Evolutionary conservation across 1,140 invertebrate species (phyloP), one percentile per base, ranked within the genome.

Genomic region (Pomacea maculata): DNA sequence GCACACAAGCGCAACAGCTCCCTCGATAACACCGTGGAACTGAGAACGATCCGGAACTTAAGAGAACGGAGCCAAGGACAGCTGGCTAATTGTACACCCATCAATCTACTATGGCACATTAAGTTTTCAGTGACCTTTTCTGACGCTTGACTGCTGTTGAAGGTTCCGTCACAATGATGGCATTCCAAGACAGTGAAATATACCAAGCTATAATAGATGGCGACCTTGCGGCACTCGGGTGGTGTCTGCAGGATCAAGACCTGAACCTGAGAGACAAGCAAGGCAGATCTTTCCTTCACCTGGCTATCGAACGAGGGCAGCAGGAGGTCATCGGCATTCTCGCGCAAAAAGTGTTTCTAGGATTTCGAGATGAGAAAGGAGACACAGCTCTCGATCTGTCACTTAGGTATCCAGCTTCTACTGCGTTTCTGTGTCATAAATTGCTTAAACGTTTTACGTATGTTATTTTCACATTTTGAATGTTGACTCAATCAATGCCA

Each of bases 351-450:
- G 78, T 84, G 57, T 82, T 86, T n/a, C 72, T 75, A 19, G 83
- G 73, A 19, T 76, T 84, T 68, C 72, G 82, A 54, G 83, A 87
- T 75, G 78, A 82, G 19, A 81, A 85, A 76, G 85, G 85, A 0
- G 57, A 86, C 71, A 86, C 82, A 15, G 85, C 83, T 8, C 75
- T 86, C n/a, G 87, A 88, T 57, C 77, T 85, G 6, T 80, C 82
- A 34, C 78, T 84, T 12, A 80, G 72, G 70, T 79, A 73, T 63
- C 17, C 64, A 21, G 61, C 75, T 19, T 55, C n/a, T 21, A n/a
- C 14, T 11, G n/a, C n/a, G 11, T 61, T 17, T 61, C 4, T 8
- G 9, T 61, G 34, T 45, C 34, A 45, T 45, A 45, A 6, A 17
- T 61, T 11, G 15, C 57, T 11, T 61, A 17, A 11, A 61, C 57